Conservation (phyloP, 2,113 vertebrate genomes). For the Menidia beryllina region DNA sequence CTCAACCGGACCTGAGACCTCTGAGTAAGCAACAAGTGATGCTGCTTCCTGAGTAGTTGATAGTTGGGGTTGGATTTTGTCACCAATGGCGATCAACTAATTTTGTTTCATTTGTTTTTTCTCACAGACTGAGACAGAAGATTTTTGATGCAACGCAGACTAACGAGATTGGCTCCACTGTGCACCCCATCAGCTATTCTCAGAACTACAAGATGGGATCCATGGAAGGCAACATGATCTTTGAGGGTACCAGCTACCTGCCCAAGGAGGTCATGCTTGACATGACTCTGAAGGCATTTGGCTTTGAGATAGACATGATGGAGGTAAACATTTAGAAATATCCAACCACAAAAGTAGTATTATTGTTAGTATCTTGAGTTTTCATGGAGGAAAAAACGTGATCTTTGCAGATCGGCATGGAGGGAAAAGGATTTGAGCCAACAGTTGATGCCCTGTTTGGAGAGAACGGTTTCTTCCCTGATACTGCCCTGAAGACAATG, state of each 20-base stretch:
- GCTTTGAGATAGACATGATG: constrained; percentile 87
- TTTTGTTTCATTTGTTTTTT: constrained; percentile 13
- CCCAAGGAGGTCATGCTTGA: constrained; percentile 93
- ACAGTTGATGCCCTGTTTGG: constrained; percentile 92
- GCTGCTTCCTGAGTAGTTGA: neutral
- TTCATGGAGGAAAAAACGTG: neutral
- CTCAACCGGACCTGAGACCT: constrained; percentile 81
- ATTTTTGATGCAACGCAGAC: constrained; percentile 84
- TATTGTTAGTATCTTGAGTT: neutral
- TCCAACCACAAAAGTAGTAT: neutral
- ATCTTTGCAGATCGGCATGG: constrained; percentile 87
- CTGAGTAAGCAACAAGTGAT: constrained; percentile 80
- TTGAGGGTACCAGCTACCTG: constrained; percentile 87
- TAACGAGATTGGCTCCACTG: constrained; percentile 78
- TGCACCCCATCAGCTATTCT: constrained; percentile 88
- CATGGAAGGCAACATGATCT: constrained; percentile 90
- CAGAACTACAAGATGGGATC: constrained; percentile 88
- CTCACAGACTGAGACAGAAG: constrained; percentile 83
- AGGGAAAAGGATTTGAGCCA: constrained; percentile 92
- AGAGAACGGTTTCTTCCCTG: constrained; percentile 91
- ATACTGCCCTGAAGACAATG: constrained; percentile 87
- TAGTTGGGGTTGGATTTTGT: neutral
- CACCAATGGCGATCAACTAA: neutral
- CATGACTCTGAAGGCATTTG: constrained; percentile 88
- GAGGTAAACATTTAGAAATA: constrained; percentile 83